Evolutionary conservation across 1,140 invertebrate genomes (phyloP), one percentile per base, ranked within the genome.

Genomic region (Temnothorax curvispinosus): DNA sequence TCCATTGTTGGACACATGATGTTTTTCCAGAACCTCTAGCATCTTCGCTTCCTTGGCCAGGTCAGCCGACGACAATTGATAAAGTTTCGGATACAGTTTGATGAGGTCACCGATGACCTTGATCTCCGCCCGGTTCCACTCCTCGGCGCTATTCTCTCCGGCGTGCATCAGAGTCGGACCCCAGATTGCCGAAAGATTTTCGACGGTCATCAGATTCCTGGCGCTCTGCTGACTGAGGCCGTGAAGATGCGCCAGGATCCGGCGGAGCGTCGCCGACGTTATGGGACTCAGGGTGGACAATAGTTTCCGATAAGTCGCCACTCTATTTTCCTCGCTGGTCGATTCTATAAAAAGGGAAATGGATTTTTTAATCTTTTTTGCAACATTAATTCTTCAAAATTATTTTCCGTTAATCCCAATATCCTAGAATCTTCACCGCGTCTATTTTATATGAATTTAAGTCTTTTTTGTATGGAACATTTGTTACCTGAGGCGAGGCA

Each of bases 151-250:
- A 84, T 90, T 94, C 85, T 96, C 96, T 60, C 97, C 97, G 4
- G 97, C 96, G 85, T 97, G 97, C 96, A 98, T 97, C 62, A 98
- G 94, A 5, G 97, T 98, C 2, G 98, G 98, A 0, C 97, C 98
- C 97, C 98, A 98, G 58, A 98, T 97, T 1, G 98, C 96, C 6
- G 98, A 97, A n/a, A 98, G 95, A 94, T 98, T 98, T 67, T 97
- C 96, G 0, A 97, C 96, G 60, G 96, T 96, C 98, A 98, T 98
- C 62, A 97, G 96, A 93, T 98, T 98, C 69, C 96, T 96, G 4
- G 97, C 95, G 89, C 96, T 96, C 93, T 98, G 97, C 1, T 97
- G 96, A 87, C 97, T 96, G n/a, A 98, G 96, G 89, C 97, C 98
- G 92, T 97, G 96, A 41, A 99, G 95, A 94, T 99, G 98, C 4